phyloP scores from a whole-genome alignment of 2,113 vertebrate genomes.

The Thamnaconus septentrionalis region DNA sequence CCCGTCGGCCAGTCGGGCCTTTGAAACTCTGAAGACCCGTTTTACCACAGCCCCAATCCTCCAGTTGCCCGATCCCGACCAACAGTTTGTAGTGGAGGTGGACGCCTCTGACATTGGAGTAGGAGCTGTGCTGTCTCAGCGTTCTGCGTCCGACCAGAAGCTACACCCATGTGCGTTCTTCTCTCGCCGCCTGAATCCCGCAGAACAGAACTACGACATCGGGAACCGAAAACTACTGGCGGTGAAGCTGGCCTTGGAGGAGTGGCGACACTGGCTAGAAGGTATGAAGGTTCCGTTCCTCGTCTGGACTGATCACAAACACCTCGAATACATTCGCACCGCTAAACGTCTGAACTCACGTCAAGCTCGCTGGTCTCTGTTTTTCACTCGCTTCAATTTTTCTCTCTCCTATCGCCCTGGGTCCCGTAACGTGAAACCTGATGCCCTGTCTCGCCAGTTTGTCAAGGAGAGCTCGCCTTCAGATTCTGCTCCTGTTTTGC shows the following conservation, averaged over 20 bases:
- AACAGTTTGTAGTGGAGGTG: too few relatives aligned
- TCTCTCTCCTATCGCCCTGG: neutral
- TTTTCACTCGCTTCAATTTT: neutral
- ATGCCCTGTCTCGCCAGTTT: too few relatives aligned
- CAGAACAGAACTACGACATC: too few relatives aligned
- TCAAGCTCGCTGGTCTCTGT: neutral
- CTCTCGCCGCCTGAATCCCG: too few relatives aligned
- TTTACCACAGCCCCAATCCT: neutral
- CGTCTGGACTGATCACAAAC: neutral
- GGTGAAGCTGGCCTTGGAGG: neutral
- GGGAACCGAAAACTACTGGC: neutral
- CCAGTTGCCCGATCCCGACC: too few relatives aligned
- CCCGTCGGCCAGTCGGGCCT: neutral
- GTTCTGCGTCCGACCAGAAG: too few relatives aligned
- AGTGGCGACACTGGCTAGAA: neutral
- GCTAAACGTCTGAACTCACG: neutral
- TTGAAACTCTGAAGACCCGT: neutral
- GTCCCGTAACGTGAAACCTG: neutral
- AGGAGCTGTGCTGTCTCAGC: too few relatives aligned
- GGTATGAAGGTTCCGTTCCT: neutral
- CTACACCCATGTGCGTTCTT: too few relatives aligned
- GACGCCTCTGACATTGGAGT: too few relatives aligned
- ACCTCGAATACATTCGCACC: neutral
- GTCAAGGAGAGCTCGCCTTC: too few relatives aligned
- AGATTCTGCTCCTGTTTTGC: too few relatives aligned